phyloP scores from a whole-genome alignment of 2,113 vertebrate genomes.

The Hyla sarda region DNA sequence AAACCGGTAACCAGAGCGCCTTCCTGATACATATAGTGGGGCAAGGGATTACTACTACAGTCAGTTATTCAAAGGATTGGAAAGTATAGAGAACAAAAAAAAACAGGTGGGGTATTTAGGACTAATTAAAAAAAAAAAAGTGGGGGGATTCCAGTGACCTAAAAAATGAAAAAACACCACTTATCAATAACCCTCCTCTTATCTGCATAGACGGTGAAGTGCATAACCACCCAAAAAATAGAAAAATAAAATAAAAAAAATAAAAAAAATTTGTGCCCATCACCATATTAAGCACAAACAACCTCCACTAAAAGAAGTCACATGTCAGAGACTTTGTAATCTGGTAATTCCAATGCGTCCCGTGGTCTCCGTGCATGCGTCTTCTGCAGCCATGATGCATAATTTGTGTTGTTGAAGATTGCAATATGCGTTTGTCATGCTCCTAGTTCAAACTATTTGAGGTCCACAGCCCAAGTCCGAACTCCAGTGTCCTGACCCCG shows the following conservation, averaged over 20 bases:
- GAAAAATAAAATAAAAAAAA: too few species aligned
- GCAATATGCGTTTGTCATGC: neutral
- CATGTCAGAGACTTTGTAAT: constrained; percentile 7
- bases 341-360: neutral
- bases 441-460: constrained; percentile 10
- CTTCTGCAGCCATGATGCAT: constrained; percentile 8
- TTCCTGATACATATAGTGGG: neutral
- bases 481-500: neutral
- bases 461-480: neutral
- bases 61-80: neutral
- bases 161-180: constrained; percentile 14
- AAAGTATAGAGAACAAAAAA: neutral
- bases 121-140: too few species aligned
- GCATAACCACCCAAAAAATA: neutral
- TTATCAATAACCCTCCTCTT: constrained; percentile 37
- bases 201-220: constrained; percentile 47
- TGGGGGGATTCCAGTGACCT: constrained; percentile 12
- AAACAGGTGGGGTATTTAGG: neutral
- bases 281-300: constrained; percentile 47
- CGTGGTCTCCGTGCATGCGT: neutral
- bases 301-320: constrained; percentile 13
- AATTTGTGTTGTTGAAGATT: neutral
- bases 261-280: constrained; percentile 14
- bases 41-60: constrained; percentile 15
- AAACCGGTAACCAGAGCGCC: neutral